Evolutionary conservation across 1,140 invertebrate genomes (phyloP).

Genomic region (Brachionus sp.): DNA sequence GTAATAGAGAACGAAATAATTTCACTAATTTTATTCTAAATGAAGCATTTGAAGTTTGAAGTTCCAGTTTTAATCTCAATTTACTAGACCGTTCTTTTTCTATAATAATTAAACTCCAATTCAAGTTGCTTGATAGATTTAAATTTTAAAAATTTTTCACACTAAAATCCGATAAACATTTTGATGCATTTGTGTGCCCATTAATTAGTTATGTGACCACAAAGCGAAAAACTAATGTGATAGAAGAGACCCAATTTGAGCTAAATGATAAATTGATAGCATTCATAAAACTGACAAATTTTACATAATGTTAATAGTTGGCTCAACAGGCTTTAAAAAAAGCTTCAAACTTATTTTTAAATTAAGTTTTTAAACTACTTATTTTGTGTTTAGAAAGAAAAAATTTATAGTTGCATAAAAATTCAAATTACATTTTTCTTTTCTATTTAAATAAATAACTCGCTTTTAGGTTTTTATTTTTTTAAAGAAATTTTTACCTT

Average conservation of each 20-base stretch:
- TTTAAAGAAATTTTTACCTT: background rate
- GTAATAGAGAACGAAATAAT: background rate
- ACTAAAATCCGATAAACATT: background rate
- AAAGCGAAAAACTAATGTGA: background rate
- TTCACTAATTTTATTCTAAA: background rate
- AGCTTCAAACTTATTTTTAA: background rate
- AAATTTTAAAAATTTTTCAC: background rate
- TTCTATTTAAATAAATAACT: background rate
- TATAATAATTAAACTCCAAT: background rate
- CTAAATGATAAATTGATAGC: background rate
- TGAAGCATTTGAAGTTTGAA: background rate
- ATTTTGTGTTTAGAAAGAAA: background rate
- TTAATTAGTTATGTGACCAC: background rate
- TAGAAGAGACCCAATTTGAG: background rate
- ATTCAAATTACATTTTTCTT: slow-evolving; percentile 5
- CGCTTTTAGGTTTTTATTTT: background rate
- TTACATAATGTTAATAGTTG: background rate
- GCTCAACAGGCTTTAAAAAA: background rate
- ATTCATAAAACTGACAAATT: background rate
- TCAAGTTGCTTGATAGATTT: background rate
- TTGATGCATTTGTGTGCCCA: background rate
- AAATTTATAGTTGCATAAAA: background rate
- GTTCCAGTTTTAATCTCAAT: background rate
- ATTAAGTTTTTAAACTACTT: slow-evolving; percentile 11
- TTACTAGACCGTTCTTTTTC: background rate